These are phyloP conservation scores for Bathybates hornii DNA, from an alignment of 2,113 vertebrate genomes.

Conservation along the genomic window DNA sequence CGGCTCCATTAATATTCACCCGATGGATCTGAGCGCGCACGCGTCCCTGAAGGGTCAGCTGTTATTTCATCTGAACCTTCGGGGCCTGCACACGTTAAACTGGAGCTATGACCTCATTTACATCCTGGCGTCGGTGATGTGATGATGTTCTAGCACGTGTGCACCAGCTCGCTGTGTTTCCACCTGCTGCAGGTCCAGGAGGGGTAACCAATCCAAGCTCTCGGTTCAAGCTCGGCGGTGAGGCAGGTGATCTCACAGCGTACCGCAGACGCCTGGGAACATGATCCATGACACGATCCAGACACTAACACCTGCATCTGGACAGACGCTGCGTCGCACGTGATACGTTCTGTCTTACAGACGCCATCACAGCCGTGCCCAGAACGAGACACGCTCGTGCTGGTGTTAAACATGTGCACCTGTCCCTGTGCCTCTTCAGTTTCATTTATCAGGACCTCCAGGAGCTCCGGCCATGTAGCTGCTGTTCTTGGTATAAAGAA, in stretches of 20 bases:
- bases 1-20: not conserved
- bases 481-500: not conserved
- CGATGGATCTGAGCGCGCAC: not conserved
- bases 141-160: not conserved
- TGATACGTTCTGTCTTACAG: not conserved
- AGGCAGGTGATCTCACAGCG: not conserved
- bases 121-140: not conserved
- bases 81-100: not conserved
- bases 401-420: not conserved
- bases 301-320: not conserved
- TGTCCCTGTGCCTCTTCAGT: rapidly evolving
- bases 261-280: rapidly evolving
- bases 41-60: not conserved
- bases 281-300: not conserved
- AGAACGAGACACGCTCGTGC: not conserved
- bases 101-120: not conserved
- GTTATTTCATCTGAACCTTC: not conserved
- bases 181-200: not conserved
- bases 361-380: not conserved
- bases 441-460: rapidly evolving
- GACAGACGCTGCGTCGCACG: not conserved
- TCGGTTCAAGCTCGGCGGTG: rapidly evolving
- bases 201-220: not conserved
- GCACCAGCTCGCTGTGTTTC: not conserved
- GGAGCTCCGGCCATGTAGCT: not conserved